These are phyloP conservation scores for Fulmarus glacialis DNA, from an alignment of 2,113 vertebrate genomes.

Conservation along the genomic window DNA sequence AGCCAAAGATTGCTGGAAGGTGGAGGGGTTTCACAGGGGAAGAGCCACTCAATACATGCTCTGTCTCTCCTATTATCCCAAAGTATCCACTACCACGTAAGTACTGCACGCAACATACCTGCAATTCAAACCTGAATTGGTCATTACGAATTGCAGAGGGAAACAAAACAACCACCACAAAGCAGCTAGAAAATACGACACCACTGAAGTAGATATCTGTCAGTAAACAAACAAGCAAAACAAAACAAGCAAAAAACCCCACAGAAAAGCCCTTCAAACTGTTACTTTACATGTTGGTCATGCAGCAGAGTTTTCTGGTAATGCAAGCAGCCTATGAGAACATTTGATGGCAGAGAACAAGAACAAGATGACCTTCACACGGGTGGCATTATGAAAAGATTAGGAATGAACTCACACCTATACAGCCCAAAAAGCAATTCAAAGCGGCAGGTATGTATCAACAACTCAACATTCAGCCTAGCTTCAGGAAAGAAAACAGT, in stretches of 20 bases:
- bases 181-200: background rate
- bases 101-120: background rate
- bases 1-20: background rate
- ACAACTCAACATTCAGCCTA: background rate
- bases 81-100: background rate
- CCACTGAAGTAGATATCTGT: background rate
- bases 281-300: background rate
- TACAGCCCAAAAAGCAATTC: background rate
- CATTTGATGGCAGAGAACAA: background rate
- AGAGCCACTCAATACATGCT: background rate
- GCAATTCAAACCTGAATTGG: background rate
- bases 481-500: background rate
- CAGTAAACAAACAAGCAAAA: background rate
- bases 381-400: fast-evolving
- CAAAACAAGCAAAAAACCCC: background rate
- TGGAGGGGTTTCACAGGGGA: background rate
- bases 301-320: background rate
- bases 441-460: background rate
- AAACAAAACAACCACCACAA: background rate
- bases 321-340: background rate
- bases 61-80: background rate
- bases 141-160: background rate
- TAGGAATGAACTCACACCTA: background rate
- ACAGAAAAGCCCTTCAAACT: background rate
- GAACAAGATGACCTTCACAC: background rate